Base-by-base conservation (phyloP, 2,797 vertebrate genomes). In the Megalops cyprinoides region DNA sequence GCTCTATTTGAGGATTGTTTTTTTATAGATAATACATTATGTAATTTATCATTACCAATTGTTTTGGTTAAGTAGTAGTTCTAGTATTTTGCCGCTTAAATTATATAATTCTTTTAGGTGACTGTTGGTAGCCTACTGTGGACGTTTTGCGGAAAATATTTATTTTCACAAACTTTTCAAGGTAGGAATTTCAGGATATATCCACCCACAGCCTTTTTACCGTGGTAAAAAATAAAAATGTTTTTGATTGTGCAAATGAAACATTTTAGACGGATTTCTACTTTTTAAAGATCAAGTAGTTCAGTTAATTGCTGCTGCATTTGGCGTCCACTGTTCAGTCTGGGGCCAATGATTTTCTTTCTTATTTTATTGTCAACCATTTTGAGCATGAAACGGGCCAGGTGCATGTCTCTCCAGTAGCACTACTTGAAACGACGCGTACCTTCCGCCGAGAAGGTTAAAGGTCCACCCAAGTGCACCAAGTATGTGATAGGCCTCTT, bases 401-500 rank as follows among this genome's bases (percentile, higher is more conserved):
- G 94, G 93, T 94, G 93, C 94, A 90, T 90, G 92, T 94, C 93
- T 93, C 92, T 76, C 92, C 89, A 92, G 92, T 87, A 85, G 91
- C 89, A 71, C 92, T 93, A 92, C 93, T 94, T 95, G 92, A 95
- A 94, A 90, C 91, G 85, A 84, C 89, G 90, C 90, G 87, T 91
- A 92, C 90, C 92, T 90, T 89, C 89, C 81, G 90, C 92, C 92
- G 93, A 95, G 94, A 92, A 94, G 94, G 95, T 94, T 91, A 95
- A 94, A 95, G 95, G 95, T 95, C 93, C 88, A 91, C 90, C 92
- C 91, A 91, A 95, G 95, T 93, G 94, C 93, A 94, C 92, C 93
- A 93, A 94, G 93, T 95, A 94, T 95, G 93, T 93, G 93, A 91
- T 93, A 92, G 93, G 92, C 93, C 94, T 94, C 95, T 95, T 94